Evolutionary conservation across 2,888 invertebrate genomes (phyloP).

Genomic region (Steinernema carpocapsae): DNA sequence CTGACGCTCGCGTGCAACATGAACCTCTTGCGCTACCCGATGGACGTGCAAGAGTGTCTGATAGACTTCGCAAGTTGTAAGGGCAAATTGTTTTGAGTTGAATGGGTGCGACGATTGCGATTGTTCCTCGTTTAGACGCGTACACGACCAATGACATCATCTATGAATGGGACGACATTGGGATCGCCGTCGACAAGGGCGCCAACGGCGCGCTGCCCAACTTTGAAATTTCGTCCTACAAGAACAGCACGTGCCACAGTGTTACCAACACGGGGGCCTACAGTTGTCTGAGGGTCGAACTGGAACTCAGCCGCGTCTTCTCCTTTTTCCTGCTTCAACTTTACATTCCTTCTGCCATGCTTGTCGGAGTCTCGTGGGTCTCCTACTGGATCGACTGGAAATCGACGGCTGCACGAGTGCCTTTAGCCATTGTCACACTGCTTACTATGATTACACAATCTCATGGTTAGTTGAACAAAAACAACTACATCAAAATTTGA

Average conservation of each 20-base stretch:
- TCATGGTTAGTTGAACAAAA: conserved; percentile 55
- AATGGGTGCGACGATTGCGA: too few relatives aligned
- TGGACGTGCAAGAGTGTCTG: conserved; percentile 67
- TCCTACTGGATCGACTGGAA: conserved; percentile 69
- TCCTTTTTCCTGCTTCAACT: conserved; percentile 68
- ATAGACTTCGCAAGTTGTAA: conserved; percentile 68
- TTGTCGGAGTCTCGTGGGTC: conserved; percentile 63
- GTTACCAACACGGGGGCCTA: conserved; percentile 83
- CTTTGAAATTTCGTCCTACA: conserved; percentile 88
- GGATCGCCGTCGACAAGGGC: conserved; percentile 82
- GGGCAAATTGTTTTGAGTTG: conserved; percentile 36
- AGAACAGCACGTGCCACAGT: conserved; percentile 92
- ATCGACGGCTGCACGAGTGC: conserved; percentile 68
- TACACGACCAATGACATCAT: conserved; percentile 96
- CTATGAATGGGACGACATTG: conserved; percentile 86
- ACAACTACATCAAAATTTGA: too few relatives aligned
- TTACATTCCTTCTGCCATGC: conserved; percentile 63
- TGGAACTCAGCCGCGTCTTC: conserved; percentile 66
- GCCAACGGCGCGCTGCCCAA: conserved; percentile 79
- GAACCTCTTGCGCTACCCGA: conserved; percentile 66
- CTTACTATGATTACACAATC: conserved; percentile 69
- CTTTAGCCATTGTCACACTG: conserved; percentile 67
- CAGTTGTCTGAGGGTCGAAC: conserved; percentile 65
- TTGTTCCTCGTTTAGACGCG: conserved; percentile 78
- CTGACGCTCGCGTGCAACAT: conserved; percentile 67